These are phyloP conservation scores for Strigamia crassipes DNA, from an alignment of 2,888 invertebrate genomes.

Conservation along the genomic window DNA sequence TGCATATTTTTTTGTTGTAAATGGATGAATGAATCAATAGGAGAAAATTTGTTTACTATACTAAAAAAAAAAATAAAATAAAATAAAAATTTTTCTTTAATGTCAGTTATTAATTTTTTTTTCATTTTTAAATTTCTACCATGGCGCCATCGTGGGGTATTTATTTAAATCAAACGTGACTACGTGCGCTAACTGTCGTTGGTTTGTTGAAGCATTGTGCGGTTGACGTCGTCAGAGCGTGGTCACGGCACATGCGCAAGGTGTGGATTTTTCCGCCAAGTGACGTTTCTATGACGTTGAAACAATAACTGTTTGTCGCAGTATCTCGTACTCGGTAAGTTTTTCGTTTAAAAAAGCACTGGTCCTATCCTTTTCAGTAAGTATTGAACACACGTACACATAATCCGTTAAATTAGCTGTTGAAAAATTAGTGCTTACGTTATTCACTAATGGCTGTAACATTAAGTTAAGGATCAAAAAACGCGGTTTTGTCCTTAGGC, in stretches of 20 bases:
- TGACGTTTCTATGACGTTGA: conserved; percentile 13
- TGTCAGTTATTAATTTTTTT: too few relatives aligned
- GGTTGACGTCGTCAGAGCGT: neutral
- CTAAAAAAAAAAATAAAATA: neutral
- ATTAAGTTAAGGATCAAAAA: conserved; percentile 26
- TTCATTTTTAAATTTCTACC: too few relatives aligned
- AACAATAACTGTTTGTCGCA: conserved; percentile 30
- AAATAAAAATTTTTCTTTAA: too few relatives aligned
- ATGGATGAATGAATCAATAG: neutral
- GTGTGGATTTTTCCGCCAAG: neutral
- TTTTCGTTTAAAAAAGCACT: neutral
- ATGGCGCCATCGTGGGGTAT: neutral
- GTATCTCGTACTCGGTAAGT: neutral
- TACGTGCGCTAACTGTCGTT: neutral
- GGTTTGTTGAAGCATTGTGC: neutral
- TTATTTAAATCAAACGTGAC: neutral
- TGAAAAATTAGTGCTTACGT: neutral
- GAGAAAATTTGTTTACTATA: neutral
- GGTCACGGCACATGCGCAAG: neutral
- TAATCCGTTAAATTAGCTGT: neutral
- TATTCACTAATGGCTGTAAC: neutral
- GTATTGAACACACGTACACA: neutral
- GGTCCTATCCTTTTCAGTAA: neutral
- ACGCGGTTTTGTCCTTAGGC: conserved; percentile 12
- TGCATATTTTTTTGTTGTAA: neutral